Conservation (phyloP, 2,888 invertebrate species). For the Caenorhabditis panamensis region DNA sequence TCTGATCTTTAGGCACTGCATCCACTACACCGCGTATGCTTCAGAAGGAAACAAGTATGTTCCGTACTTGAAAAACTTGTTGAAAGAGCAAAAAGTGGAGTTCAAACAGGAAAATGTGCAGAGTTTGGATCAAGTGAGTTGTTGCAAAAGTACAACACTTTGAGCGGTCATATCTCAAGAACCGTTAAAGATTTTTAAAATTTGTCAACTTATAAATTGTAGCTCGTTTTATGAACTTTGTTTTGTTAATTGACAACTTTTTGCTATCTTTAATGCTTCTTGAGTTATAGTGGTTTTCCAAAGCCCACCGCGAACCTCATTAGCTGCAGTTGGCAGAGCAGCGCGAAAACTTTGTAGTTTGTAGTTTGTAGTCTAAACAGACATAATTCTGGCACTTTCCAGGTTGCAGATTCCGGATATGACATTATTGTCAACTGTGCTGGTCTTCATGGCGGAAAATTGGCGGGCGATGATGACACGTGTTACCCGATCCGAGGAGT, state of each 20-base stretch:
- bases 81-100: constrained; percentile 53
- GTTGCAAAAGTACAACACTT: no score
- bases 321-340: no score
- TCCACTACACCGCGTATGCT: constrained; percentile 79
- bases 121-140: constrained; percentile 53
- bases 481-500: constrained; percentile 78
- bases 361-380: no score
- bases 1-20: constrained; percentile 68
- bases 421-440: constrained; percentile 83
- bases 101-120: constrained; percentile 66
- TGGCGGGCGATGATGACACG: constrained; percentile 81
- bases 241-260: no score
- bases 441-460: constrained; percentile 81
- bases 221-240: no score
- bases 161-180: no score
- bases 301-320: no score
- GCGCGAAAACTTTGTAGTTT: no score
- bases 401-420: constrained; percentile 76
- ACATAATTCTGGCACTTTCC: constrained; percentile 5
- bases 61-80: constrained; percentile 77
- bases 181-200: no score
- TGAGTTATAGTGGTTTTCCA: no score
- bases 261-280: background rate
- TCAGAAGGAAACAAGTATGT: constrained; percentile 78
- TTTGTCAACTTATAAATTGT: no score